Percentiles rank a stretch among this genome's conserved stretches.
phyloP scores from a whole-genome alignment of 2,113 vertebrate genomes.

The Periophthalmodon schlosseri region DNA sequence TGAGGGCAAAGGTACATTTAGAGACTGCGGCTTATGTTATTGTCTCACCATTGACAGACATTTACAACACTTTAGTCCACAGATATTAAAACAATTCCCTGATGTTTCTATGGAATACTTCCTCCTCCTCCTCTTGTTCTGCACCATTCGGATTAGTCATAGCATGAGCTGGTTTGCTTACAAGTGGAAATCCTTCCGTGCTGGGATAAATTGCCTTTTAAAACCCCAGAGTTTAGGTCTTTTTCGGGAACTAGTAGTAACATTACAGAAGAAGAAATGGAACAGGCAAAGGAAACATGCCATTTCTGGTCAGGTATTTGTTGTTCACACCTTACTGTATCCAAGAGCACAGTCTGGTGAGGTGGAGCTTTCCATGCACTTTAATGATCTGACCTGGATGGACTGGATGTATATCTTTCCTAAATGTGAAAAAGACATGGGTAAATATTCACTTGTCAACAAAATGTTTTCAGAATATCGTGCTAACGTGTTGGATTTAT shows the following conservation, averaged over 20 bases:
- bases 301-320: constrained; percentile 28
- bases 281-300: constrained; percentile 21
- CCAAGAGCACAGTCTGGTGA: constrained; percentile 3
- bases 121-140: constrained; percentile 33
- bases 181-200: constrained; percentile 14
- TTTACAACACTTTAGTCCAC: not conserved
- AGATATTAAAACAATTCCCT: constrained; percentile 15
- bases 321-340: constrained; percentile 26
- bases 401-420: not conserved
- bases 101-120: constrained; percentile 44
- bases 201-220: constrained; percentile 17
- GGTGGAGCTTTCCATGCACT: constrained; percentile 7
- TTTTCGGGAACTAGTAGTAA: constrained; percentile 23
- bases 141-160: constrained; percentile 38
- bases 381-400: constrained; percentile 1
- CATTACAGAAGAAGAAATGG: constrained; percentile 16
- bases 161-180: constrained; percentile 30
- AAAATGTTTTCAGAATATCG: not conserved
- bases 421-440: not conserved
- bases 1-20: constrained; percentile 33
- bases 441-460: not conserved
- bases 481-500: not conserved
- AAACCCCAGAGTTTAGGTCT: constrained; percentile 14
- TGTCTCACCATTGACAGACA: not conserved
- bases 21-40: constrained; percentile 43